These are phyloP conservation scores for Drosophila melanica DNA, from an alignment of 1,140 invertebrate species.

Conservation along the genomic window DNA sequence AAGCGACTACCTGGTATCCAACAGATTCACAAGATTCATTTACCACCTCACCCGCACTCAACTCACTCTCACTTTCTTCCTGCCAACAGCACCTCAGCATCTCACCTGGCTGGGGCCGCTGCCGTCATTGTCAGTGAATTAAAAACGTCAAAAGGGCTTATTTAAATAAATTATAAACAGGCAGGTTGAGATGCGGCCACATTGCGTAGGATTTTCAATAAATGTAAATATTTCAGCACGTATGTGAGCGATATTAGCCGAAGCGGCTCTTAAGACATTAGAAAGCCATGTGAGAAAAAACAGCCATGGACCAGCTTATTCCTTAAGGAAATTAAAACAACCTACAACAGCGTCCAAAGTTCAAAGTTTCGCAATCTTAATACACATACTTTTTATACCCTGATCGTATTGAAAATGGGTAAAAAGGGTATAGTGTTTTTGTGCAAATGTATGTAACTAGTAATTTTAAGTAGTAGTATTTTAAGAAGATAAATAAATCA, in stretches of 20 bases:
- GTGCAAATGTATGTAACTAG: too few species aligned
- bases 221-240: slow-evolving; percentile 74
- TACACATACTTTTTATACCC: slow-evolving; percentile 24
- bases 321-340: slow-evolving; percentile 75
- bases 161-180: slow-evolving; percentile 78
- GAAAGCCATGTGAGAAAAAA: slow-evolving; percentile 73
- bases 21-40: slow-evolving; percentile 14
- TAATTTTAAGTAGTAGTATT: too few species aligned
- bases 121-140: slow-evolving; percentile 78
- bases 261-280: slow-evolving; percentile 56
- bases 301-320: slow-evolving; percentile 55
- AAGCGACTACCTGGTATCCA: slow-evolving; percentile 31
- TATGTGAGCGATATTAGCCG: slow-evolving; percentile 73
- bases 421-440: too few species aligned
- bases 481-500: too few species aligned
- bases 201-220: slow-evolving; percentile 63
- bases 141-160: slow-evolving; percentile 82
- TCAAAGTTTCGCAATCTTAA: slow-evolving; percentile 36
- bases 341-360: slow-evolving; percentile 37
- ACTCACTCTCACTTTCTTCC: background rate
- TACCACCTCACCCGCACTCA: background rate
- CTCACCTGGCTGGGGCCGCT: slow-evolving; percentile 20
- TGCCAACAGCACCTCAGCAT: background rate
- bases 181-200: slow-evolving; percentile 25
- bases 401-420: background rate